Evolutionary conservation across 2,797 vertebrate species (phyloP), one percentile per base, ranked within the genome.

Genomic region (Heliangelus exortis): DNA sequence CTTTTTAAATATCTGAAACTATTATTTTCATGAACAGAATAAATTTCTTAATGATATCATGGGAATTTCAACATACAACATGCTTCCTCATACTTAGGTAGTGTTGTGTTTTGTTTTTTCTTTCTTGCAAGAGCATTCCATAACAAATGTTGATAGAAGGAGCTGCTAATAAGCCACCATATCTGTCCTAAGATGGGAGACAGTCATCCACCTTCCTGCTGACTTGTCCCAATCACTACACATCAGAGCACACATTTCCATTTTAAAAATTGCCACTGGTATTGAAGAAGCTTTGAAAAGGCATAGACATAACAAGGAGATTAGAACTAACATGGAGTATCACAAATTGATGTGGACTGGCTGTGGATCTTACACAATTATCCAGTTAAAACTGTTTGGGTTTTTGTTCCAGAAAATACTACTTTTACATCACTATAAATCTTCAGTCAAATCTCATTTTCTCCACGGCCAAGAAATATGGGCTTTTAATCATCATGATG

Each of bases 401-500:
- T 68, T 89, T 81, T 84, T 78, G 31, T 89, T 89, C 74, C 81
- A 94, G 79, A 92, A 95, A 88, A 93, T 48, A 87, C 33, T 83
- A 69, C 15, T 43, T 90, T 90, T 82, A 89, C 53, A 88, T 79
- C 79, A 84, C 73, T 79, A 12, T 87, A 90, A 79, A 45, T 92
- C 76, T 91, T 79, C 80, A 82, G 87, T 88, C 92, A 95, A 92
- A 93, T 71, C 76, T 90, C 28, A 81, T 96, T 95, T 93, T 95
- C 62, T 93, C n/a, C 51, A n/a, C 29, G 34, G 39, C 28, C 57
- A 92, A 71, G 79, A 91, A 90, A 95, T 15, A 12, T 10, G 43
- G 50, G 62, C 55, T 48, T 93, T 94, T 92, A 95, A 96, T 96
- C 89, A 92, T 63, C 34, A 45, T 28, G 69, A n/a, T 50, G 10